phyloP scores from a whole-genome alignment of 2,888 invertebrate species.

The Latrodectus elegans region DNA sequence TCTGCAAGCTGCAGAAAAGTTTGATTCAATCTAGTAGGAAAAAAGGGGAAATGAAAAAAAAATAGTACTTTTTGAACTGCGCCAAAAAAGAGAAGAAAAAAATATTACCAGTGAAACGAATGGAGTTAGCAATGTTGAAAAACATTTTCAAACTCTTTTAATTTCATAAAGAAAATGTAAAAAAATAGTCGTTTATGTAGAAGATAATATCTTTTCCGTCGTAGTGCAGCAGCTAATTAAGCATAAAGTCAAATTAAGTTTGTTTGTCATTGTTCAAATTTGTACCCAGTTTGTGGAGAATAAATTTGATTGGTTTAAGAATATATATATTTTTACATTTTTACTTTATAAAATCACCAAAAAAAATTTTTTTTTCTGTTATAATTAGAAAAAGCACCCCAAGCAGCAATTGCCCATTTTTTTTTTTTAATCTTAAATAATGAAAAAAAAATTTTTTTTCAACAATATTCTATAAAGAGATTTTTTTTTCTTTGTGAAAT shows the following conservation, averaged over 20 bases:
- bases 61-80: neutral
- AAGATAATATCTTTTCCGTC: slow-evolving; percentile 19
- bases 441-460: slow-evolving; percentile 1
- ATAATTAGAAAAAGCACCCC: neutral
- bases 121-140: neutral
- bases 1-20: slow-evolving; percentile 37
- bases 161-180: slow-evolving; percentile 13
- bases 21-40: slow-evolving; percentile 57
- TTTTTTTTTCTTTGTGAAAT: slow-evolving; percentile 45
- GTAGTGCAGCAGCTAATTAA: slow-evolving; percentile 45
- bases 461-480: slow-evolving; percentile 17
- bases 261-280: slow-evolving; percentile 60
- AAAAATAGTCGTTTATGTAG: slow-evolving; percentile 40
- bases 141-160: slow-evolving; percentile 10
- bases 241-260: slow-evolving; percentile 56
- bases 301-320: slow-evolving; percentile 54
- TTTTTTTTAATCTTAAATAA: slow-evolving; percentile 18
- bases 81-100: neutral
- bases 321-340: neutral
- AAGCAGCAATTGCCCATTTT: slow-evolving; percentile 3
- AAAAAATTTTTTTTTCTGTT: neutral
- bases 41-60: slow-evolving; percentile 9
- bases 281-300: slow-evolving; percentile 60
- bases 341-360: slow-evolving; percentile 7
- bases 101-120: no score